A percentile compares a stretch with the other conserved stretches of the same genome.
Evolutionary conservation across 1,140 invertebrate species (phyloP).

Genomic region (Caenorhabditis briggsae): DNA sequence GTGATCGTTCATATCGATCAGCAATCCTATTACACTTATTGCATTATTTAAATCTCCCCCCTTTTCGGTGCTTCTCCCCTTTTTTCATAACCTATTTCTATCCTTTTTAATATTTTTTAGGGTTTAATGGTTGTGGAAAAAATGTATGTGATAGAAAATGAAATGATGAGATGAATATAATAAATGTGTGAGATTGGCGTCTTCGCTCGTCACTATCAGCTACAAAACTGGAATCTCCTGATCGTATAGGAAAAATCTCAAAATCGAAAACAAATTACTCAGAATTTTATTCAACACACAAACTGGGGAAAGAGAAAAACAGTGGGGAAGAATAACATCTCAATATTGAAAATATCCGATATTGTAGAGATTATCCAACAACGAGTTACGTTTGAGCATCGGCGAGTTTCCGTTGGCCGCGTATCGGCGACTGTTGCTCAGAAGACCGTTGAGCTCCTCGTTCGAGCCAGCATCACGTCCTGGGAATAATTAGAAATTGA

Average conservation of each 20-base stretch:
- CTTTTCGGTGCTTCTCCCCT: background rate
- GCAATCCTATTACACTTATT: background rate
- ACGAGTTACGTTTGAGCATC: conserved; percentile 26
- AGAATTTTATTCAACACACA: background rate
- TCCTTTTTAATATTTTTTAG: background rate
- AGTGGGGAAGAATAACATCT: background rate
- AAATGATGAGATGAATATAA: background rate
- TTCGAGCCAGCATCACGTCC: conserved; percentile 41
- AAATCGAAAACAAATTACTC: conserved; percentile 41
- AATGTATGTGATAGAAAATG: background rate
- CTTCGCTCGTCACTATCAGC: background rate
- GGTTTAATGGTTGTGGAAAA: conserved; percentile 51
- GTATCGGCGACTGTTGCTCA: background rate
- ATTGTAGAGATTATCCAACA: conserved; percentile 51
- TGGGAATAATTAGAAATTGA: background rate
- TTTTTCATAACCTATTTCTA: background rate
- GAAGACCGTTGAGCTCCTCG: conserved; percentile 47
- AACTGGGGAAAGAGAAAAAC: background rate
- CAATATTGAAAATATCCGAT: conserved; percentile 54
- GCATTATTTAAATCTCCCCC: background rate
- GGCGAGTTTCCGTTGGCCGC: conserved; percentile 50
- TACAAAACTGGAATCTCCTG: background rate
- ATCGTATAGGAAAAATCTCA: background rate
- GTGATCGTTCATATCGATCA: background rate
- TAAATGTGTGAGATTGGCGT: conserved; percentile 23